These are phyloP conservation scores for Achroia grisella DNA, from an alignment of 1,140 invertebrate genomes.

Conservation along the genomic window DNA sequence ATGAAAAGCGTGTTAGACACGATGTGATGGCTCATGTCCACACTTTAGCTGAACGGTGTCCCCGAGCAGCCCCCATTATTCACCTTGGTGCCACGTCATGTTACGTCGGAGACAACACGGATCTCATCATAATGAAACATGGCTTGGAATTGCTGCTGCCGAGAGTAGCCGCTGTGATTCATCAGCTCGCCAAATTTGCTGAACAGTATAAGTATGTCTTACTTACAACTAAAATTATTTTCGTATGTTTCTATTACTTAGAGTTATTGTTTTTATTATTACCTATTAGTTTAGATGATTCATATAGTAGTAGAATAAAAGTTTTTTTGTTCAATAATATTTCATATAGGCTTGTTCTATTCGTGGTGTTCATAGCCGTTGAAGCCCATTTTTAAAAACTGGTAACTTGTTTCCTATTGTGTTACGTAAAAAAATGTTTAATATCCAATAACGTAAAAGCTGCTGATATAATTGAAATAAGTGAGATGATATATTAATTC, in stretches of 20 bases:
- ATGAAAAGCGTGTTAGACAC: constrained; percentile 93
- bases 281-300: background rate
- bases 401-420: too few relatives aligned
- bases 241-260: background rate
- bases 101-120: constrained; percentile 98
- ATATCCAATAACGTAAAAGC: too few relatives aligned
- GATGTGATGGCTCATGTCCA: constrained; percentile 99
- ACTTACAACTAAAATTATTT: background rate
- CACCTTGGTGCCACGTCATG: constrained; percentile 98
- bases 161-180: constrained; percentile 88
- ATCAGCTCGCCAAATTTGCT: constrained; percentile 87
- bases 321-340: constrained; percentile 3
- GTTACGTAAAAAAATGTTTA: too few relatives aligned
- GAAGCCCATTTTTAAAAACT: too few relatives aligned
- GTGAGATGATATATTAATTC: background rate
- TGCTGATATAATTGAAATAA: background rate
- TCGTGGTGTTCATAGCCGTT: too few relatives aligned
- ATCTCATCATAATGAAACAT: constrained; percentile 91
- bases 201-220: constrained; percentile 79
- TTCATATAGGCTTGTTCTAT: too few relatives aligned
- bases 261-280: background rate
- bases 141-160: constrained; percentile 92
- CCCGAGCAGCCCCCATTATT: constrained; percentile 94
- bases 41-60: constrained; percentile 90
- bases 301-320: background rate